Evolutionary conservation across 2,797 vertebrate genomes (phyloP).

Genomic region (Molossus molossus): DNA sequence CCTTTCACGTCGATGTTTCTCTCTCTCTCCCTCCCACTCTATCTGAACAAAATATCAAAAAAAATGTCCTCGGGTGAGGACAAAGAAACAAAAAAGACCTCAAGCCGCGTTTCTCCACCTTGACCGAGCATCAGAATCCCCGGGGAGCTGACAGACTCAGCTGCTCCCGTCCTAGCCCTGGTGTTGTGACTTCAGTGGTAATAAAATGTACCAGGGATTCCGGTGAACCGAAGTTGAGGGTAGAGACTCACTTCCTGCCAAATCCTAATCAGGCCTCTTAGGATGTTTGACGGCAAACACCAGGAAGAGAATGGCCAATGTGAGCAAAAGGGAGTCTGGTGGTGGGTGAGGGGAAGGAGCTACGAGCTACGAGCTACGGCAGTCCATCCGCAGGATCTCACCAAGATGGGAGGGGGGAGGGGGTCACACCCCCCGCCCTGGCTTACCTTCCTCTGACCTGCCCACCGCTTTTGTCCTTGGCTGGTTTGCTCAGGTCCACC

Average conservation of each 20-base stretch:
- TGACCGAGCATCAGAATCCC: not conserved
- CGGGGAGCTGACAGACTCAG: not conserved
- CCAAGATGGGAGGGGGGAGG: not conserved
- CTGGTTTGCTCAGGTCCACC: not conserved
- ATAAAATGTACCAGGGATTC: not conserved
- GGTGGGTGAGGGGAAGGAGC: not conserved
- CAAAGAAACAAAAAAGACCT: not conserved
- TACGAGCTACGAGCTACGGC: too few species aligned
- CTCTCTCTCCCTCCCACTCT: too few species aligned
- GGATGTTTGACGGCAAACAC: not conserved
- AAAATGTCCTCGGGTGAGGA: too few species aligned
- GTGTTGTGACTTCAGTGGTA: not conserved
- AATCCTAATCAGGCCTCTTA: not conserved
- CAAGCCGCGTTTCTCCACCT: not conserved
- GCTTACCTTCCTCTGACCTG: not conserved
- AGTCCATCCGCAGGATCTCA: not conserved
- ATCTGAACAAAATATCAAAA: too few species aligned
- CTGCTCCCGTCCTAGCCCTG: not conserved
- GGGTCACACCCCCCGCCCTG: too few species aligned
- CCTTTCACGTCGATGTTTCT: too few species aligned
- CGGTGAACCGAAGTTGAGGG: rapidly evolving
- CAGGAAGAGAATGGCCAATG: not conserved
- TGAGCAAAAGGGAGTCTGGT: not conserved
- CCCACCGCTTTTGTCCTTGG: not conserved
- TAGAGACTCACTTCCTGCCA: not conserved